Evolutionary conservation across 2,113 vertebrate species (phyloP).

Genomic region (Gasterosteus aculeatus): DNA sequence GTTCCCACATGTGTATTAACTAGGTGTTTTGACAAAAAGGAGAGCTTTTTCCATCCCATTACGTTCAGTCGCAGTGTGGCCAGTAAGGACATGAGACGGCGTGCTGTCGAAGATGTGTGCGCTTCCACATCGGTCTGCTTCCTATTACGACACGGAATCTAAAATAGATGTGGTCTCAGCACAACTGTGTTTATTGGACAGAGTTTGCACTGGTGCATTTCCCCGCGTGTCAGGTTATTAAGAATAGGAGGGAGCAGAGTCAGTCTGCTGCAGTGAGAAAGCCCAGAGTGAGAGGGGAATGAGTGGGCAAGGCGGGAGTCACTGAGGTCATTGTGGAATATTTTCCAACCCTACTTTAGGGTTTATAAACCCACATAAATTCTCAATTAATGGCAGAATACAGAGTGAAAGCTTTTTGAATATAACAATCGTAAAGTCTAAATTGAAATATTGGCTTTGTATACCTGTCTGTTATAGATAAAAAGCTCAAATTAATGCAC

Average conservation of each 20-base stretch:
- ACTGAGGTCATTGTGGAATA: conserved; percentile 46
- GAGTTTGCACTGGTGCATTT: conserved; percentile 49
- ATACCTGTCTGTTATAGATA: conserved; percentile 38
- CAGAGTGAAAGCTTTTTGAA: conserved; percentile 43
- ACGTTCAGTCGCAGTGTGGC: conserved; percentile 38
- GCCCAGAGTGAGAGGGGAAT: conserved; percentile 32
- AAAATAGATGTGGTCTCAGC: conserved; percentile 67
- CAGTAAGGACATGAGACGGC: conserved; percentile 55
- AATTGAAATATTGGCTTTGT: conserved; percentile 52
- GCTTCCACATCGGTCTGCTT: conserved; percentile 53
- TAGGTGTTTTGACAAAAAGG: conserved; percentile 50
- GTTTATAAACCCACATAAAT: background rate
- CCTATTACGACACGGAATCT: conserved; percentile 64
- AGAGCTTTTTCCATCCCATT: conserved; percentile 51
- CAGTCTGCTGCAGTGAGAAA: conserved; percentile 21
- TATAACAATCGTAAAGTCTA: conserved; percentile 47
- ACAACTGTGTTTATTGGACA: conserved; percentile 67
- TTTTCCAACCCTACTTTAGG: conserved; percentile 27
- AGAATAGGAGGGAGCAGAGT: conserved; percentile 52
- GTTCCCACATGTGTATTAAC: conserved; percentile 24
- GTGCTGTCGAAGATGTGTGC: conserved; percentile 64
- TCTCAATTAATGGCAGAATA: conserved; percentile 25
- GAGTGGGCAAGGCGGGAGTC: conserved; percentile 31
- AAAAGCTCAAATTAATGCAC: conserved; percentile 26
- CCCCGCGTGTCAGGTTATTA: conserved; percentile 67